Percentiles rank a stretch among this genome's conserved stretches.
These are phyloP conservation scores for Cotesia glomerata DNA, from an alignment of 1,140 invertebrate species.

Conservation along the genomic window DNA sequence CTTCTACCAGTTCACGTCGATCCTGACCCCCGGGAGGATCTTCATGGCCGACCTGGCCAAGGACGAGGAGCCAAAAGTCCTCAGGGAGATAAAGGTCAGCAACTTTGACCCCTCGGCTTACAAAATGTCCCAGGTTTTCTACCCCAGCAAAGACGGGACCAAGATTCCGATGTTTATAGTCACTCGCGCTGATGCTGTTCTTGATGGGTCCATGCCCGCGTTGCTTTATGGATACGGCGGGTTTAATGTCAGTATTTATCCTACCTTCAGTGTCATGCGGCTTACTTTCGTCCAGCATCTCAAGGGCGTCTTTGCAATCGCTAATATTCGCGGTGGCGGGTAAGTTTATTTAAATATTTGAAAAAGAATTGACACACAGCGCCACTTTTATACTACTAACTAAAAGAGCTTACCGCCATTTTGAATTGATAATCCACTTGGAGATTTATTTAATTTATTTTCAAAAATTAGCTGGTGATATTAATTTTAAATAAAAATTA, in stretches of 20 bases:
- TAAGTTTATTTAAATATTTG: slow-evolving; percentile 57
- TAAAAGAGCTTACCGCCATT: too few species aligned
- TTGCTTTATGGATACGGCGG: slow-evolving; percentile 97
- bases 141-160: slow-evolving; percentile 92
- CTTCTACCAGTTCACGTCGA: slow-evolving; percentile 94
- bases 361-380: not conserved
- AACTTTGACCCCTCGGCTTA: slow-evolving; percentile 84
- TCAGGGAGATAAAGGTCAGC: slow-evolving; percentile 83
- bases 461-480: too few species aligned
- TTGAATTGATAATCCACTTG: too few species aligned
- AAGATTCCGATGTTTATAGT: slow-evolving; percentile 98
- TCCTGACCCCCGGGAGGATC: slow-evolving; percentile 89
- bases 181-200: slow-evolving; percentile 72
- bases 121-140: slow-evolving; percentile 91
- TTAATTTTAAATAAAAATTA: too few species aligned
- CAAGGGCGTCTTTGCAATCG: slow-evolving; percentile 85
- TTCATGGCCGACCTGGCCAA: slow-evolving; percentile 84
- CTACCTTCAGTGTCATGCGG: slow-evolving; percentile 81
- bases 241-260: slow-evolving; percentile 92
- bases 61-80: slow-evolving; percentile 73
- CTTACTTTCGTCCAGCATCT: slow-evolving; percentile 92
- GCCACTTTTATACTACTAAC: too few species aligned
- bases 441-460: too few species aligned
- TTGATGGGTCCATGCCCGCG: slow-evolving; percentile 77
- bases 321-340: slow-evolving; percentile 96